A percentile compares a stretch with the other conserved stretches of the same genome.
phyloP scores from a whole-genome alignment of 2,797 vertebrate species.

The Notolepis coatsorum region DNA sequence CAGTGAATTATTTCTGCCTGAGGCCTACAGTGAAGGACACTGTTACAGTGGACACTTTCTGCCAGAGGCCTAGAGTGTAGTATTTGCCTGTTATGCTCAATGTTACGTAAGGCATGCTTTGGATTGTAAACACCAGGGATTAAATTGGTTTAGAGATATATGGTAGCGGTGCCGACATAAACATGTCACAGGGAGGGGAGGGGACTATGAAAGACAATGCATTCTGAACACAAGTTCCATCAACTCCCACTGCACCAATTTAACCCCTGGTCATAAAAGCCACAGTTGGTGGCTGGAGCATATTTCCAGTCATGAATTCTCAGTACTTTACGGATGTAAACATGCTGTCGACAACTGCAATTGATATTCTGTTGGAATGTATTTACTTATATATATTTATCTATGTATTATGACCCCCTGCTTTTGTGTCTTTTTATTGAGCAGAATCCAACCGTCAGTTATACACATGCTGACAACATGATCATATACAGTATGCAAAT shows the following conservation, averaged over 20 bases:
- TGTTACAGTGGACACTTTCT: neutral
- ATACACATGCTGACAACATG: neutral
- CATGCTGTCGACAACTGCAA: constrained; percentile 22
- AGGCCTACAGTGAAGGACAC: neutral
- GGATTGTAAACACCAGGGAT: constrained; percentile 42
- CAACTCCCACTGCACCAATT: neutral
- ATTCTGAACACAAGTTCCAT: constrained; percentile 11
- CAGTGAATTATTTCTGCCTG: neutral
- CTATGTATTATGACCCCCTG: constrained; percentile 46
- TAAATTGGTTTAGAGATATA: constrained; percentile 44
- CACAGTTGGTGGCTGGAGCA: constrained; percentile 16
- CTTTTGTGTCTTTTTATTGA: constrained; percentile 53
- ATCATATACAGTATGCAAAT: too few species aligned
- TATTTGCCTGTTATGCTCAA: neutral
- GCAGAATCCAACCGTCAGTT: constrained; percentile 8
- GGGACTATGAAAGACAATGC: neutral
- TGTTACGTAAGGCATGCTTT: constrained; percentile 32
- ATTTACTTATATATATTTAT: constrained; percentile 64
- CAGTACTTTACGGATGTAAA: constrained; percentile 28
- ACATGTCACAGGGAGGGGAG: neutral
- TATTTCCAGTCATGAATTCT: constrained; percentile 26
- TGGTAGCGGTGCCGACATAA: neutral
- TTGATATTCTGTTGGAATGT: constrained; percentile 55
- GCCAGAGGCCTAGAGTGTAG: neutral
- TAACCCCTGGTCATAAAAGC: constrained; percentile 38